Base-by-base conservation (phyloP, 2,797 vertebrate genomes). In the Gymnopithys bicolor region DNA sequence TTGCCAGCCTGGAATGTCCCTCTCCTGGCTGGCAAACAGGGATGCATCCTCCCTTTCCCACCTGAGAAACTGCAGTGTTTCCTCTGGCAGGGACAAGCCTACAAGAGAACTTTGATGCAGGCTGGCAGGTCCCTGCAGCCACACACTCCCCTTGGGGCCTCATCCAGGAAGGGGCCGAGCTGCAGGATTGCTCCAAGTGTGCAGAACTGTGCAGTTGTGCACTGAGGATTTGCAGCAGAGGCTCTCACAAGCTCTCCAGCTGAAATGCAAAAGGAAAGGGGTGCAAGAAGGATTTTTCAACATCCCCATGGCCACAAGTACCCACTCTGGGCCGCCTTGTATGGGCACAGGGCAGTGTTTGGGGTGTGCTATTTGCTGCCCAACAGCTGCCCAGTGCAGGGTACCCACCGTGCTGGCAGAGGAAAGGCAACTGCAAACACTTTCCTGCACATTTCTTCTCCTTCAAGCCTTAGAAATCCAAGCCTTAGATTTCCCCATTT, bases 131-230 rank as follows among this genome's bases (percentile, higher is more conserved):
- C 88, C 67, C 67, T 53, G 80, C 79, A 76, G 86, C 71, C 19
- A 1, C 66, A 35, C 1, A 0, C 45, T 52, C 45, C 39, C 76
- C 59, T 30, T 1, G 3, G 67, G 70, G 90, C 55, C 25, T 45
- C 51, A 41, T 37, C 59, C 51, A 5, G 59, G 12, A 5, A 11
- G 48, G 62, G 56, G n/a, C 86, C 80, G 89, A 91, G 85, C 75
- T 37, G 62, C 63, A 79, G 73, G 35, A 25, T 11, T 10, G 45
- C 74, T 78, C 66, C 7, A 6, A 41, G 64, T 2, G 0, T 4
- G 62, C 3, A 1, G 7, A 14, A 69, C 3, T 1, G 2, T 19
- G 24, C 0, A 2, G 10, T 3, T 33, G 33, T 1, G 0, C 22
- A 1, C 51, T 6, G 56, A 75, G 62, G 48, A 4, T 63, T 83